Percentiles rank a stretch among this genome's conserved stretches.
Conservation (phyloP, 2,113 vertebrate species). For the Misgurnus mizolepis region DNA sequence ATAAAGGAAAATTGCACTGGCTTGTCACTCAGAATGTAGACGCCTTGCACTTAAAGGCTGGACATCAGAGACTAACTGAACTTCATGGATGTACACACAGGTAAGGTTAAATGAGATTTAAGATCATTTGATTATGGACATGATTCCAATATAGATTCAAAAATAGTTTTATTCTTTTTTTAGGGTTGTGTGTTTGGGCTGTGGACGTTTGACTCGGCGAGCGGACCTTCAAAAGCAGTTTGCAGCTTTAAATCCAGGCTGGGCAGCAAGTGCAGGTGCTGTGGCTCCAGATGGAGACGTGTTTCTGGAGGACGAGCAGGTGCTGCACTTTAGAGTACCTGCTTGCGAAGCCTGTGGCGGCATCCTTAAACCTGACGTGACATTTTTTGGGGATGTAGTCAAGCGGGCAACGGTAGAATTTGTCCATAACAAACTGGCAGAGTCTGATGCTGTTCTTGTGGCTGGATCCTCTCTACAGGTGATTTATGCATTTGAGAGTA, state of each 20-base stretch:
- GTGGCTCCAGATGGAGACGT: constrained; percentile 92
- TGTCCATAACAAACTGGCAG: constrained; percentile 80
- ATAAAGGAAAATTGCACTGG: constrained; percentile 86
- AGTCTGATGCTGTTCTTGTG: constrained; percentile 87
- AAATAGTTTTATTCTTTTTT: background rate
- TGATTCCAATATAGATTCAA: too few species aligned
- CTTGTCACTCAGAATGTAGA: constrained; percentile 97
- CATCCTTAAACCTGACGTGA: constrained; percentile 89
- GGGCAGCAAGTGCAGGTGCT: constrained; percentile 76
- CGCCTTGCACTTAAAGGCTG: constrained; percentile 88
- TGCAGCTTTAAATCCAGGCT: constrained; percentile 80
- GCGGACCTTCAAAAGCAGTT: constrained; percentile 82
- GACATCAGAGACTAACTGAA: constrained; percentile 85
- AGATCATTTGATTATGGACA: background rate
- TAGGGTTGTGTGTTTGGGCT: constrained; percentile 90
- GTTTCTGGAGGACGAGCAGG: constrained; percentile 87
- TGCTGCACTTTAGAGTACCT: constrained; percentile 82
- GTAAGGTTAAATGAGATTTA: constrained; percentile 60
- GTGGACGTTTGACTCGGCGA: constrained; percentile 74
- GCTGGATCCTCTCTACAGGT: constrained; percentile 94
- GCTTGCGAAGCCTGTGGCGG: constrained; percentile 83
- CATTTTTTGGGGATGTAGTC: constrained; percentile 92
- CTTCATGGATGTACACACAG: constrained; percentile 92
- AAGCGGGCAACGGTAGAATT: constrained; percentile 80
- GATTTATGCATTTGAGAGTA: background rate